Base-by-base conservation (phyloP, 2,888 invertebrate species). In the Thyatira batis region DNA sequence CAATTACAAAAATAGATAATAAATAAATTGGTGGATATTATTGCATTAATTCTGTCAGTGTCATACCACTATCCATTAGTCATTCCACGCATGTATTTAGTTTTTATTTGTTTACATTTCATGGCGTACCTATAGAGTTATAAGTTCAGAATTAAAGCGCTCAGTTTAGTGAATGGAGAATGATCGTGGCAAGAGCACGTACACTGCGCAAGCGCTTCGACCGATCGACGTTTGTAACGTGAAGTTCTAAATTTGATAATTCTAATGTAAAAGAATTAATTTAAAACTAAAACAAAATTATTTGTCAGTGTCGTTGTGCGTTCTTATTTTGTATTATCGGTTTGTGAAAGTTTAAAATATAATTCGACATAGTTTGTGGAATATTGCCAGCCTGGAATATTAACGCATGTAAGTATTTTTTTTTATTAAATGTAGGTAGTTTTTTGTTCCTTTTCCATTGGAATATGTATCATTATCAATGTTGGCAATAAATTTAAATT, bases 111-210 rank as follows among this genome's bases (percentile, higher is more conserved):
- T 46, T 52, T 52, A 52, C 46, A 23, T 33, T 52, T 23, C 30
- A 45, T 9, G 30, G 45, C n/a, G n/a, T n/a, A n/a, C n/a, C n/a
- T n/a, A n/a, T n/a, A n/a, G n/a, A n/a, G n/a, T 45, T 46, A 46
- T 51, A 51, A 51, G 45, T 21, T 21, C 30, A 10, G 17, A n/a
- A 2, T 1, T 8, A 10, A 3, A 45, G 27, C 50, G 10, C 49
- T 45, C 11, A 2, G 28, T 30, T 60, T 56, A 69, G 68, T 69
- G 60, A 54, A 58, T 53, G 52, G 57, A 68, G 61, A 66, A 63
- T 58, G 58, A 49, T 56, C 50, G 57, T 45, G 20, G 45, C 13
- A 56, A 25, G 50, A 61, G 62, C 64, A 67, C 64, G 68, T 28
- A 39, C 56, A 50, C 57, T 44, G 52, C 45, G 66, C 60, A 11